phyloP scores from a whole-genome alignment of 2,113 vertebrate species.

The Tenrec ecaudatus region DNA sequence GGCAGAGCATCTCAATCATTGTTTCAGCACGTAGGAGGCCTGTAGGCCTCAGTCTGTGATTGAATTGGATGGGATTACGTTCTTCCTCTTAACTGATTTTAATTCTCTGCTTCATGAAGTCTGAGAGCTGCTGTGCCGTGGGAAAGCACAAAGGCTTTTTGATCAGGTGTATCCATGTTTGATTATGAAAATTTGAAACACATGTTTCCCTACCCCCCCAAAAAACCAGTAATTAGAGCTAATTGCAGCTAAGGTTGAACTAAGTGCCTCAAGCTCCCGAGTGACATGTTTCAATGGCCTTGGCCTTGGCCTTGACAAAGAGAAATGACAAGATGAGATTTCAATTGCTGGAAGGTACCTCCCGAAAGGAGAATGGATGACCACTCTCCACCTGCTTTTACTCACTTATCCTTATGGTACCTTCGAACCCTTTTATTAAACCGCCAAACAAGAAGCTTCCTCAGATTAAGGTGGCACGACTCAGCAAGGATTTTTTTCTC shows the following conservation, averaged over 20 bases:
- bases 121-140: not conserved
- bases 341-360: not conserved
- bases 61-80: not conserved
- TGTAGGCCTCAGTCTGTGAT: not conserved
- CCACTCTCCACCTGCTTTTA: not conserved
- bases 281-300: not conserved
- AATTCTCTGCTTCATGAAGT: conserved; percentile 59
- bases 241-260: conserved; percentile 33
- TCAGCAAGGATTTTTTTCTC: conserved; percentile 75
- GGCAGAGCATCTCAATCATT: conserved; percentile 53
- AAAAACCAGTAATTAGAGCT: conserved; percentile 55
- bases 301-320: not conserved
- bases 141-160: not conserved
- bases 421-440: conserved; percentile 67
- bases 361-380: not conserved
- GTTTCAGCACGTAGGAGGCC: conserved; percentile 43
- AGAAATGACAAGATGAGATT: not conserved
- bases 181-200: conserved; percentile 46
- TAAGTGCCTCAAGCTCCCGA: conserved; percentile 19
- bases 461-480: conserved; percentile 57
- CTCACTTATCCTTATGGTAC: not conserved
- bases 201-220: not conserved
- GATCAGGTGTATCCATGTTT: conserved; percentile 46
- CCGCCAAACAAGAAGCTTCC: conserved; percentile 75
- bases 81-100: conserved; percentile 55